Percentiles rank a stretch among this genome's conserved stretches.
phyloP scores from a whole-genome alignment of 2,113 vertebrate species.

The Forbesichthys papilliferus region DNA sequence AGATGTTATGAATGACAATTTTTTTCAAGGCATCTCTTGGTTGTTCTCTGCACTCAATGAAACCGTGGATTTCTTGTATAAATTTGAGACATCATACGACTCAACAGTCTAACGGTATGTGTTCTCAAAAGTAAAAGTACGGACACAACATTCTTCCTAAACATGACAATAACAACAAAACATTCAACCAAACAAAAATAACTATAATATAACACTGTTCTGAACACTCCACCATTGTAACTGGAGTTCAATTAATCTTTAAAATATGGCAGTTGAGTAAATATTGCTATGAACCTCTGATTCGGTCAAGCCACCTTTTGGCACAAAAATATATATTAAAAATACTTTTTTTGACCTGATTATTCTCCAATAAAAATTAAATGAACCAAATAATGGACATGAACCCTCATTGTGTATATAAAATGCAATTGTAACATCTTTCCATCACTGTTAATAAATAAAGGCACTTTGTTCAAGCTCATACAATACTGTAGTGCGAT shows the following conservation, averaged over 20 bases:
- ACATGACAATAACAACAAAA: conserved; percentile 17
- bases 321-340: conserved; percentile 20
- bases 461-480: conserved; percentile 89
- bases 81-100: conserved; percentile 79
- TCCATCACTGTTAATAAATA: conserved; percentile 83
- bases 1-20: conserved; percentile 90
- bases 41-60: conserved; percentile 80
- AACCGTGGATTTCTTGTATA: conserved; percentile 81
- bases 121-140: conserved; percentile 74
- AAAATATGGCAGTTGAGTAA: conserved; percentile 12
- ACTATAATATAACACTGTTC: conserved; percentile 87
- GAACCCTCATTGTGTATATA: conserved; percentile 13
- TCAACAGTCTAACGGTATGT: conserved; percentile 59
- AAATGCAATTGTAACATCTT: conserved; percentile 60
- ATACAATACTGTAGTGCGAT: conserved; percentile 90
- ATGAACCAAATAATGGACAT: conserved; percentile 24
- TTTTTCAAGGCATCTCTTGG: conserved; percentile 90
- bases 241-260: conserved; percentile 11
- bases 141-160: conserved; percentile 46
- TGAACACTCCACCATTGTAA: conserved; percentile 1
- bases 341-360: conserved; percentile 3
- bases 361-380: conserved; percentile 27
- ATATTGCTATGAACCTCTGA: conserved; percentile 29
- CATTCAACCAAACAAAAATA: conserved; percentile 26
- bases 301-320: conserved; percentile 32